These are phyloP conservation scores for Artemisiospiza belli DNA, from an alignment of 2,113 vertebrate species.

Conservation along the genomic window DNA sequence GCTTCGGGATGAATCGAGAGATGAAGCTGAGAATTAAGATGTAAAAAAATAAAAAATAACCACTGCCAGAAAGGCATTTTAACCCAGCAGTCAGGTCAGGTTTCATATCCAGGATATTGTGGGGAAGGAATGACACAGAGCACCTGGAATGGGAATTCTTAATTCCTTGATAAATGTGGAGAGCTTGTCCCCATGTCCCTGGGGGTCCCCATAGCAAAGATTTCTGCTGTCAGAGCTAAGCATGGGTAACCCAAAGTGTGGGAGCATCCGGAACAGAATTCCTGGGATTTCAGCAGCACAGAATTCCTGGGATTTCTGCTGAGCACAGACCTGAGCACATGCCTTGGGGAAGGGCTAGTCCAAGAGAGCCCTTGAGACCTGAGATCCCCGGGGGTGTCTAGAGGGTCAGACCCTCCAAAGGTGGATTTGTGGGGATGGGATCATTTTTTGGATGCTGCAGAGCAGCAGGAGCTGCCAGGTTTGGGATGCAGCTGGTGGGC, in stretches of 20 bases:
- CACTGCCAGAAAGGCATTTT: not conserved
- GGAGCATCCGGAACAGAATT: not conserved
- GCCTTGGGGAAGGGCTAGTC: not conserved
- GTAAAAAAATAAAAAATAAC: not conserved
- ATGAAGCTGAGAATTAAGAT: slow-evolving; percentile 10
- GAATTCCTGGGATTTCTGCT: not conserved
- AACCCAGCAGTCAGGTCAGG: not conserved
- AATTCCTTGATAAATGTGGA: not conserved
- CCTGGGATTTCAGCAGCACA: not conserved
- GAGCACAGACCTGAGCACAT: not conserved
- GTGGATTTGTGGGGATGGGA: not conserved
- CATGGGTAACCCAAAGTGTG: not conserved
- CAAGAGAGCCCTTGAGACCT: not conserved
- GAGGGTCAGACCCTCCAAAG: not conserved
- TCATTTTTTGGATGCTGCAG: not conserved
- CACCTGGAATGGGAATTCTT: not conserved
- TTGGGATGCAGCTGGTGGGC: not conserved
- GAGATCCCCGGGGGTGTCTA: not conserved
- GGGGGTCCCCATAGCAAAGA: too few species aligned
- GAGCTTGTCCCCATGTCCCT: accelerated
- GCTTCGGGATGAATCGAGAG: not conserved
- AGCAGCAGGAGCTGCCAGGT: not conserved
- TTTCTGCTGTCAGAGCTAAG: not conserved
- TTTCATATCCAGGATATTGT: not conserved
- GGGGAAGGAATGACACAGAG: not conserved